phyloP scores from a whole-genome alignment of 1,140 invertebrate species.

The Drosophila kikkawai region DNA sequence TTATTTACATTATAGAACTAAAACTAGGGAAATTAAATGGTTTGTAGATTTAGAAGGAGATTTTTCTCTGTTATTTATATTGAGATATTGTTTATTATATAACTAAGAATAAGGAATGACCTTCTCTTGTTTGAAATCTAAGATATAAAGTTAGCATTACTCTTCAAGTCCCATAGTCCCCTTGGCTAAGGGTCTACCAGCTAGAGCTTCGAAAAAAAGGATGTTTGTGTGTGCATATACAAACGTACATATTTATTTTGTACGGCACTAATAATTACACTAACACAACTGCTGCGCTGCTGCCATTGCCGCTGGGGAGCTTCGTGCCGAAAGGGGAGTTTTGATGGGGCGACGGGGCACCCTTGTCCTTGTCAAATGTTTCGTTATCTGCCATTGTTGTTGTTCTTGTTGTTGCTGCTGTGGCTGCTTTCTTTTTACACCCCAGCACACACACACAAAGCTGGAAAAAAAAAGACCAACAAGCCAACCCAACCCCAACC shows the following conservation, averaged over 20 bases:
- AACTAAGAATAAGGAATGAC: neutral
- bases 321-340: constrained; percentile 41
- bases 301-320: constrained; percentile 28
- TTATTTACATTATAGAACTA: neutral
- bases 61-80: neutral
- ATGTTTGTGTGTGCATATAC: constrained; percentile 47
- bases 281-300: constrained; percentile 30
- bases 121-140: too few species aligned
- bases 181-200: constrained; percentile 18
- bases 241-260: constrained; percentile 44
- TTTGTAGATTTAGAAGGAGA: neutral
- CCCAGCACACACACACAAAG: constrained; percentile 27
- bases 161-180: constrained; percentile 31
- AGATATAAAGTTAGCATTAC: neutral
- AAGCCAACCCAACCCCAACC: neutral
- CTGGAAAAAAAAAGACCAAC: constrained; percentile 3
- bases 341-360: constrained; percentile 23
- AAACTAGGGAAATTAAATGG: neutral
- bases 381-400: constrained; percentile 60
- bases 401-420: constrained; percentile 31
- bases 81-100: neutral
- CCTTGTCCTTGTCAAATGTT: constrained; percentile 80
- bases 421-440: constrained; percentile 46
- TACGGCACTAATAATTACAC: constrained; percentile 61
- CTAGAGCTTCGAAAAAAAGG: constrained; percentile 39